These are phyloP conservation scores for Papilio elwesi DNA, from an alignment of 2,888 invertebrate genomes.

Conservation along the genomic window DNA sequence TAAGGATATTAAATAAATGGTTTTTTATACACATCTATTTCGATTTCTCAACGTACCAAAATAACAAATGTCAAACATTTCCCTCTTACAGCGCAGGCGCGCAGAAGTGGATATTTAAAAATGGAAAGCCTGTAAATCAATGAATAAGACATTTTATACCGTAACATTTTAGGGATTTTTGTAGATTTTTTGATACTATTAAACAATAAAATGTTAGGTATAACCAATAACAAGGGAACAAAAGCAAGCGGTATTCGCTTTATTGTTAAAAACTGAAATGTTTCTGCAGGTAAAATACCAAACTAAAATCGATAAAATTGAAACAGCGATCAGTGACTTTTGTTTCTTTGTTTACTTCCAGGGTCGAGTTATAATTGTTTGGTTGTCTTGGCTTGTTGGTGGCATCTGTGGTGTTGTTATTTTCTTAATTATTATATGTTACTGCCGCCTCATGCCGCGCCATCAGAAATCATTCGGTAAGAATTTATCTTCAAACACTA, in stretches of 20 bases:
- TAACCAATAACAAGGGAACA: slow-evolving; percentile 60
- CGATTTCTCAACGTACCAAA: background rate
- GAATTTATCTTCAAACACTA: slow-evolving; percentile 43
- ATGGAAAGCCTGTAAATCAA: slow-evolving; percentile 38
- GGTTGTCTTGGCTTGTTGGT: slow-evolving; percentile 84
- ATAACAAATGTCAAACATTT: slow-evolving; percentile 2
- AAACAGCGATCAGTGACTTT: slow-evolving; percentile 39
- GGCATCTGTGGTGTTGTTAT: slow-evolving; percentile 86
- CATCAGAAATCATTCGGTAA: slow-evolving; percentile 88
- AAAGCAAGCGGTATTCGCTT: slow-evolving; percentile 69
- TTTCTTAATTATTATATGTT: slow-evolving; percentile 86
- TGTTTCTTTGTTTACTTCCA: slow-evolving; percentile 56
- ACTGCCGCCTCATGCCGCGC: slow-evolving; percentile 88
- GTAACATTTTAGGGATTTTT: slow-evolving; percentile 45
- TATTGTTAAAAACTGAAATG: slow-evolving; percentile 76
- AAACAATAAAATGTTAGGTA: slow-evolving; percentile 69
- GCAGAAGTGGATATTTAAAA: slow-evolving; percentile 56
- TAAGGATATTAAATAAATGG: no score
- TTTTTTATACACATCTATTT: background rate
- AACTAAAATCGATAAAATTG: slow-evolving; percentile 56
- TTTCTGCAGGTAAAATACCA: slow-evolving; percentile 72
- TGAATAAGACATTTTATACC: slow-evolving; percentile 17
- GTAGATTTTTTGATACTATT: slow-evolving; percentile 55
- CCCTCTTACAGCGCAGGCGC: slow-evolving; percentile 40
- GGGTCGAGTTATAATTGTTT: slow-evolving; percentile 82